Base-by-base conservation (phyloP, 2,888 invertebrate genomes). In the Dyspetes luteomarginatus region DNA sequence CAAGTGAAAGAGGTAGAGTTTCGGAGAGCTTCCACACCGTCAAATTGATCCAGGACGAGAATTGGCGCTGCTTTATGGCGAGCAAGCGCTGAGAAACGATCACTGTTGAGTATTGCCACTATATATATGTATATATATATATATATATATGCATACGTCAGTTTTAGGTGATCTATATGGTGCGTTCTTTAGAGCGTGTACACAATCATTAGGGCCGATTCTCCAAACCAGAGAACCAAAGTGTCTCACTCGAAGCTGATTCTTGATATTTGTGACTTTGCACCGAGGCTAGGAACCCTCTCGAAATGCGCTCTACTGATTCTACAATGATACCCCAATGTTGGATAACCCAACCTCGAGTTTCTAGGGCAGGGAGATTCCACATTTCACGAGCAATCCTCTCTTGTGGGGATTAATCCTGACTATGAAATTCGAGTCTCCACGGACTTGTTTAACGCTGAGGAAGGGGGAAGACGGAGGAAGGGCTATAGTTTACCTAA, bases 171-270 rank as follows among this genome's bases (percentile, higher is more conserved):
- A 26, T 28, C 12, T 12, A 41, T 12, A 52, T 19, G 41, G 41
- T 55, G 28, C n/a, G 45, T 28, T 45, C 30, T n/a, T 28, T 4
- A 15, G n/a, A 58, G 30, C 19, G 22, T 28, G 30, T 71, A 58
- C 45, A 43, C n/a, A 48, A 43, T 71, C 69, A 22, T 19, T 28
- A 28, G 56, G 4, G n/a, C 43, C 19, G n/a, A 17, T 5, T 4
- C 56, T 69, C 45, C 68, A 74, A 69, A 79, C 69, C 64, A 41
- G 36, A 56, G 69, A 41, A 73, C 41, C 48, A 64, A 69, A 62
- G 43, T 55, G 17, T 17, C 12, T 52, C 36, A 48, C 17, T 17
- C 17, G 24, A 26, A 41, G 56, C 28, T 56, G 48, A 64, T 74
- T 79, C 73, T n/a, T 68, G 17, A 3, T 48, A 64, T 68, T 79